phyloP scores from a whole-genome alignment of 2,797 vertebrate species.

The Fistularia tabacaria region DNA sequence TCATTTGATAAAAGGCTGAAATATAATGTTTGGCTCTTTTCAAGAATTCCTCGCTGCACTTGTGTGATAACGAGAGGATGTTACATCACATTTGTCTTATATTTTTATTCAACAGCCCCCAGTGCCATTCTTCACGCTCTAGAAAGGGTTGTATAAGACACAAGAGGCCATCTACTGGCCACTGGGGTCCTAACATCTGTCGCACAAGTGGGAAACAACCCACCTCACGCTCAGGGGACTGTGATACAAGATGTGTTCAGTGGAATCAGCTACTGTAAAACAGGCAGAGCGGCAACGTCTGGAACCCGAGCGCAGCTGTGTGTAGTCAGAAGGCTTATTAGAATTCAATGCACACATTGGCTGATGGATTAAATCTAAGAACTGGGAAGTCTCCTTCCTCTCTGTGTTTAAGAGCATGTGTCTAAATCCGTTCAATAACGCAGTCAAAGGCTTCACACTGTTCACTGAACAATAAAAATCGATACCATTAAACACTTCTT shows the following conservation, averaged over 20 bases:
- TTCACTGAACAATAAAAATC: slow-evolving; percentile 77
- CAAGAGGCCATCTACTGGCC: slow-evolving; percentile 96
- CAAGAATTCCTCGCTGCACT: background rate
- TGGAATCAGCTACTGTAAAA: slow-evolving; percentile 53
- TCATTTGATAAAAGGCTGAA: slow-evolving; percentile 1
- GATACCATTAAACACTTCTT: slow-evolving; percentile 79
- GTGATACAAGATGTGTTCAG: slow-evolving; percentile 45
- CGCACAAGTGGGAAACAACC: slow-evolving; percentile 51
- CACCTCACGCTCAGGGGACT: slow-evolving; percentile 45
- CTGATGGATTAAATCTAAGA: slow-evolving; percentile 62
- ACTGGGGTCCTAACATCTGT: slow-evolving; percentile 68
- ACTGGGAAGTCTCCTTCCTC: slow-evolving; percentile 54
- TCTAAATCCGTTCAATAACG: slow-evolving; percentile 75
- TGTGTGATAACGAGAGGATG: background rate
- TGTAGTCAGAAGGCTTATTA: slow-evolving; percentile 36
- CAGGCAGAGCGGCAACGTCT: slow-evolving; percentile 28
- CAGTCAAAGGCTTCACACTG: slow-evolving; percentile 77
- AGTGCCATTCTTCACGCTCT: slow-evolving; percentile 26
- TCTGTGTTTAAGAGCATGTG: slow-evolving; percentile 67
- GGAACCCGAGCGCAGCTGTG: slow-evolving; percentile 38
- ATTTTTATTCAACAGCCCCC: slow-evolving; percentile 21
- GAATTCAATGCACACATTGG: slow-evolving; percentile 59
- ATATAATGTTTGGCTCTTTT: background rate
- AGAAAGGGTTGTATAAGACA: slow-evolving; percentile 76
- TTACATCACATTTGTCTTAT: slow-evolving; percentile 9